phyloP scores from a whole-genome alignment of 2,888 invertebrate genomes.

The Tipula unca region DNA sequence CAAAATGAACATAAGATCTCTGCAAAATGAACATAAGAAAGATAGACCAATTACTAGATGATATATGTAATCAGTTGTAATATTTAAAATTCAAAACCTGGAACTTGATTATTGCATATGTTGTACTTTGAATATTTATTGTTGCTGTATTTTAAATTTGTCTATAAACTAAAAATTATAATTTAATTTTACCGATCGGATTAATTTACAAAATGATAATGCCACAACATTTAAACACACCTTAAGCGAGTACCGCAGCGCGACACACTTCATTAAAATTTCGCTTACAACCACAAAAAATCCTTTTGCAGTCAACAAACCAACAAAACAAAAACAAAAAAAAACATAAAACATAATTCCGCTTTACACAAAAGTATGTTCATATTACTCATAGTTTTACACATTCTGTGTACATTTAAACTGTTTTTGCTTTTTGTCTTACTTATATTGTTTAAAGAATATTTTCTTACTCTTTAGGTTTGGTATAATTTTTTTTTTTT shows the following conservation, averaged over 20 bases:
- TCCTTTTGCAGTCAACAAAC: conserved; percentile 8
- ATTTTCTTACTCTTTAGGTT: not conserved
- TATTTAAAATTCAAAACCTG: too few relatives aligned
- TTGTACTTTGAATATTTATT: too few relatives aligned
- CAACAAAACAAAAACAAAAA: not conserved
- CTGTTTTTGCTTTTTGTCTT: not conserved
- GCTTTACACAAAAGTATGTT: not conserved
- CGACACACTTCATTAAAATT: not conserved
- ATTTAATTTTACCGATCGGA: too few relatives aligned
- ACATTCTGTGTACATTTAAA: conserved; percentile 14
- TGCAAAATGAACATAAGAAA: too few relatives aligned
- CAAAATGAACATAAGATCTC: too few relatives aligned
- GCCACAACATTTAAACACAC: not conserved
- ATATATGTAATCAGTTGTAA: too few relatives aligned
- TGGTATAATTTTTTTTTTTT: not conserved
- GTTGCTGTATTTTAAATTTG: too few relatives aligned
- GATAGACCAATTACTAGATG: too few relatives aligned
- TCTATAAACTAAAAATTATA: too few relatives aligned
- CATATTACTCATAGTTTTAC: conserved; percentile 14
- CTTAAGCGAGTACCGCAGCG: not conserved
- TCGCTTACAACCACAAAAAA: not conserved
- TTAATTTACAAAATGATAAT: not conserved
- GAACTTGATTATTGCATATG: too few relatives aligned
- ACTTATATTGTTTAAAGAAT: conserved; percentile 2
- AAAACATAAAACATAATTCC: not conserved